These are phyloP conservation scores for Eleginops maclovinus DNA, from an alignment of 2,113 vertebrate species.

Conservation along the genomic window DNA sequence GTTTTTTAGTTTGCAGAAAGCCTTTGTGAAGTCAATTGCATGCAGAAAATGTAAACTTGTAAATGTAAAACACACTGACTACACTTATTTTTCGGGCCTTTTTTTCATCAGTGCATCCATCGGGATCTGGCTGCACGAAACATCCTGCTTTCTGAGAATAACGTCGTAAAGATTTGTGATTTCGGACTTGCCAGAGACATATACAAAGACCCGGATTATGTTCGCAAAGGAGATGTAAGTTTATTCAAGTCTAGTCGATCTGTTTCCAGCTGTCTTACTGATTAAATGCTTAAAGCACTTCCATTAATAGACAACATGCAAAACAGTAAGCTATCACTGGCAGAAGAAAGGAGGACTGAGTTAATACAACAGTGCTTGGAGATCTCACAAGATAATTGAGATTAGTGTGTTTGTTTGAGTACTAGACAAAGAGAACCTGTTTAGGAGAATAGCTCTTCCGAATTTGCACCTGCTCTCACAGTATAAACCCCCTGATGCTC, in stretches of 20 bases:
- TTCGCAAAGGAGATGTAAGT: conserved; percentile 96
- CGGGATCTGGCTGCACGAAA: conserved; percentile 93
- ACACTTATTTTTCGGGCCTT: neutral
- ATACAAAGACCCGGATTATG: conserved; percentile 95
- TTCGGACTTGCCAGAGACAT: conserved; percentile 94
- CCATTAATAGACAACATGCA: conserved; percentile 19
- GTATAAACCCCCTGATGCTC: neutral
- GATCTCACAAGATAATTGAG: conserved; percentile 29
- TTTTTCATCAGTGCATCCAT: conserved; percentile 89
- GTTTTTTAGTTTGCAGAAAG: conserved; percentile 26
- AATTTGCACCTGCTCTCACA: neutral
- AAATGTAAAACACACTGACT: neutral
- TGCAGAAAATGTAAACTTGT: conserved; percentile 7
- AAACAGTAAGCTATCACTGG: conserved; percentile 32
- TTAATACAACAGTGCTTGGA: conserved; percentile 33
- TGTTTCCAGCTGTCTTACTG: neutral
- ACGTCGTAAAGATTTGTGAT: conserved; percentile 97
- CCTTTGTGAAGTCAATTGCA: conserved; percentile 6
- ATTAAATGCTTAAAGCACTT: conserved; percentile 27
- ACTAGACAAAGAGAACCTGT: conserved; percentile 15
- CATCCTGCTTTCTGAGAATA: conserved; percentile 94
- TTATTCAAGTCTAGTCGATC: neutral
- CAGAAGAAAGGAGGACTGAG: conserved; percentile 11
- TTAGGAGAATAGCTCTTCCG: neutral
- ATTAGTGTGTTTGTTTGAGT: conserved; percentile 37